Percentiles rank a stretch among this genome's conserved stretches.
These are phyloP conservation scores for Labeo catla DNA, from an alignment of 2,113 vertebrate species.

Conservation along the genomic window DNA sequence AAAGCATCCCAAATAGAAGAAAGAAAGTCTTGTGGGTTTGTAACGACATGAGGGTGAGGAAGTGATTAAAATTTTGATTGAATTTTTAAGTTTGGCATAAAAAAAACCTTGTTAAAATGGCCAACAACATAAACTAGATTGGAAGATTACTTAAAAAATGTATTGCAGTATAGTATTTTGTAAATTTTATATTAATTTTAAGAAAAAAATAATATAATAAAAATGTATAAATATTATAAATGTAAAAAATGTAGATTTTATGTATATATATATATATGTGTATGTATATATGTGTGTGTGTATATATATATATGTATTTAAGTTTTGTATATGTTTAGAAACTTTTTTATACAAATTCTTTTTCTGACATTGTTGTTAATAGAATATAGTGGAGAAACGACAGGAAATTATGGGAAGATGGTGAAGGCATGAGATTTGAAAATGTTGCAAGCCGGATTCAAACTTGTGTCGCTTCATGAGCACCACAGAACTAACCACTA, in stretches of 20 bases:
- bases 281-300: no score
- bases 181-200: no score
- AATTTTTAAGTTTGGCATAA: background rate
- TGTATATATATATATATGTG: no score
- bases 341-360: no score
- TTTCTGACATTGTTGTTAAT: background rate
- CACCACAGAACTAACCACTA: background rate
- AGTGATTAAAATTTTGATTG: background rate
- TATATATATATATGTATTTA: no score
- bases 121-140: background rate
- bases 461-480: background rate
- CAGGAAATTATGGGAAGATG: background rate
- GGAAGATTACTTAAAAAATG: constrained; percentile 18
- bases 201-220: no score
- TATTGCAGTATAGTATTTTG: no score
- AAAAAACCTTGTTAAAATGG: background rate
- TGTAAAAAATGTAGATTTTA: no score
- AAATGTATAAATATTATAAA: no score
- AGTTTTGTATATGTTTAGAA: no score
- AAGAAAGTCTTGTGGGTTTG: background rate
- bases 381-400: background rate
- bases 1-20: background rate
- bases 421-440: background rate
- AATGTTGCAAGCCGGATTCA: background rate
- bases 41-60: background rate